Conservation (phyloP, 2,113 vertebrate species). For the Gasterosteus nipponicus region DNA sequence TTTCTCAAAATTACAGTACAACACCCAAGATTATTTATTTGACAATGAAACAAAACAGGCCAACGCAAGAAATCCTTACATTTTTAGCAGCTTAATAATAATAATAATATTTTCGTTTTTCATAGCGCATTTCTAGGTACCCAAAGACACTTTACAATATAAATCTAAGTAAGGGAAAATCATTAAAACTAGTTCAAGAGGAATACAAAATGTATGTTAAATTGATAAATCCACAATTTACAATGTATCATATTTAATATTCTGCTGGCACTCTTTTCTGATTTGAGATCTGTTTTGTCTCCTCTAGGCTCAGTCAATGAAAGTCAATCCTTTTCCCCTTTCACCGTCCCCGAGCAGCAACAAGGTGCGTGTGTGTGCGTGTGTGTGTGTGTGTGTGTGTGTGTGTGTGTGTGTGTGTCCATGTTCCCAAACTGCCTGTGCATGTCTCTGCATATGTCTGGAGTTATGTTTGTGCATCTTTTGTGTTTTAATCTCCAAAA, state of each 20-base stretch:
- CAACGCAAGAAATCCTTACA: not conserved
- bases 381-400: slow-evolving; percentile 35
- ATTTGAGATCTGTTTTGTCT: slow-evolving; percentile 22
- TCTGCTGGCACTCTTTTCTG: not conserved
- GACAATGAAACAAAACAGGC: no score
- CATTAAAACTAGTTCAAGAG: not conserved
- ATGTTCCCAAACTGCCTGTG: slow-evolving; percentile 18
- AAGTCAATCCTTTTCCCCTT: slow-evolving; percentile 84
- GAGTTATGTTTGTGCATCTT: slow-evolving; percentile 56
- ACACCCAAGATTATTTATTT: not conserved
- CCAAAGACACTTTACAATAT: no score
- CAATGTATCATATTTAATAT: not conserved
- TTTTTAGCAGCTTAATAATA: not conserved
- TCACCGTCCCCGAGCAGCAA: slow-evolving; percentile 83
- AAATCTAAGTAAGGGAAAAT: not conserved
- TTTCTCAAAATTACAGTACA: not conserved
- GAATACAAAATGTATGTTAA: not conserved
- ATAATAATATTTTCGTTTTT: no score
- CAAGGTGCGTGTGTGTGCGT: slow-evolving; percentile 79
- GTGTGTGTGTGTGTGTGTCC: not conserved
- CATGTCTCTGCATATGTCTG: slow-evolving; percentile 39
- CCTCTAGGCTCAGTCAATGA: slow-evolving; percentile 85
- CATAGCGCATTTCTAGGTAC: no score
- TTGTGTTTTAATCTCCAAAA: slow-evolving; percentile 59
- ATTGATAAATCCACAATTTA: not conserved